A percentile compares a stretch with the other conserved stretches of the same genome.
Conservation (phyloP, 2,797 vertebrate genomes). For the Poecilia gillii region DNA sequence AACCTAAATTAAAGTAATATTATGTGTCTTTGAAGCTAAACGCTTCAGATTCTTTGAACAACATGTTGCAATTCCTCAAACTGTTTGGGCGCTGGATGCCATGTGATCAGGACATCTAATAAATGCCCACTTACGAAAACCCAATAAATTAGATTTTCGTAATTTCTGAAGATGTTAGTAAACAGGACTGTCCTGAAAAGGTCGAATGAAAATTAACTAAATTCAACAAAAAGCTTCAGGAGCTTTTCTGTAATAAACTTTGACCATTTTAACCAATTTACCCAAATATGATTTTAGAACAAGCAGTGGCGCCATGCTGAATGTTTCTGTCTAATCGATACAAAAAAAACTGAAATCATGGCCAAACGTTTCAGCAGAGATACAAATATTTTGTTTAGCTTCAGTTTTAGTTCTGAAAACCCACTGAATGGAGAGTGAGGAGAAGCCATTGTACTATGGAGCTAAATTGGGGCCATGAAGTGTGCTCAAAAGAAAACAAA, state of each 20-base stretch:
- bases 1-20: not conserved
- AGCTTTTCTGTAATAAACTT: not conserved
- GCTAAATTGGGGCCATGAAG: no score
- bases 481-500: no score
- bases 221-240: not conserved
- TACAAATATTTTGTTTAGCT: not conserved
- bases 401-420: not conserved
- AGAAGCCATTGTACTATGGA: not conserved
- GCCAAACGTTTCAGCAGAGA: not conserved
- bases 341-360: not conserved
- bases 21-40: not conserved
- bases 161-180: not conserved
- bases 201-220: constrained; percentile 2
- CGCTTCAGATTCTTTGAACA: not conserved
- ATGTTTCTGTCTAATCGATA: not conserved
- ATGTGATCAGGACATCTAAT: not conserved
- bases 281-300: not conserved
- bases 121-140: not conserved
- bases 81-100: not conserved
- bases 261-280: not conserved
- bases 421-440: not conserved
- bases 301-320: not conserved
- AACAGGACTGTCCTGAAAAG: constrained; percentile 7
- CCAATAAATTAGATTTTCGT: not conserved
- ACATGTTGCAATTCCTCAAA: not conserved